Base-by-base conservation (phyloP, 2,113 vertebrate species). In the Probosciger aterrimus region DNA sequence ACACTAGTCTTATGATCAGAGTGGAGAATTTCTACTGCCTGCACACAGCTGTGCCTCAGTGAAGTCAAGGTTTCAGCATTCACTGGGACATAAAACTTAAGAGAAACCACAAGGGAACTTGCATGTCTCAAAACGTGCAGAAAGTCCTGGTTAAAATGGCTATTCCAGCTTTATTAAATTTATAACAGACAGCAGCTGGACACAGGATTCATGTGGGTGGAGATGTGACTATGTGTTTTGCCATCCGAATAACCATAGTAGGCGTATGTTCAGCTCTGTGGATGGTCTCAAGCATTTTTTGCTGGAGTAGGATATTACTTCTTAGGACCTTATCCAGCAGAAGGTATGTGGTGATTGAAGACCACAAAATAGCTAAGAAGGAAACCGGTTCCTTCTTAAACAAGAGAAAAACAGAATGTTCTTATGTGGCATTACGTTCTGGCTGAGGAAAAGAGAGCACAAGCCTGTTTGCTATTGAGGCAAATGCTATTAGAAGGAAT, bases 31-130 rank as follows among this genome's bases (percentile, higher is more conserved):
- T 28, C 44, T 59, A 47, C 20, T 2, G 0, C 16, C 14, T 10
- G 8, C 2, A 1, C 33, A 1, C 1, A 12, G 18, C 33, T 44
- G 9, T 33, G 27, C 55, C 41, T 55, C 15, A 9, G 18, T 0
- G 0, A 31, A 24, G 31, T 18, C 12, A 63, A 57, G 16, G 27
- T 28, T n/a, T 57, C 33, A 33, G 33, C 37, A 4, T 18, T 59
- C 0, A 1, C 11, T 64, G 70, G 43, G 49, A 22, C 24, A 19
- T 39, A 53, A 74, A 74, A 39, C 23, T 35, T 22, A 46, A 39
- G 52, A 70, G 27, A 25, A 5, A 23, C 9, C 35, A n/a, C 22
- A 55, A 53, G 9, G 28, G 3, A 84, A 12, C 35, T 37, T 3
- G 14, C 3, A 10, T 15, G 7, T 52, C 44, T 22, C 28, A 68